phyloP scores from a whole-genome alignment of 2,797 vertebrate genomes.

The Epinephelus awoara region DNA sequence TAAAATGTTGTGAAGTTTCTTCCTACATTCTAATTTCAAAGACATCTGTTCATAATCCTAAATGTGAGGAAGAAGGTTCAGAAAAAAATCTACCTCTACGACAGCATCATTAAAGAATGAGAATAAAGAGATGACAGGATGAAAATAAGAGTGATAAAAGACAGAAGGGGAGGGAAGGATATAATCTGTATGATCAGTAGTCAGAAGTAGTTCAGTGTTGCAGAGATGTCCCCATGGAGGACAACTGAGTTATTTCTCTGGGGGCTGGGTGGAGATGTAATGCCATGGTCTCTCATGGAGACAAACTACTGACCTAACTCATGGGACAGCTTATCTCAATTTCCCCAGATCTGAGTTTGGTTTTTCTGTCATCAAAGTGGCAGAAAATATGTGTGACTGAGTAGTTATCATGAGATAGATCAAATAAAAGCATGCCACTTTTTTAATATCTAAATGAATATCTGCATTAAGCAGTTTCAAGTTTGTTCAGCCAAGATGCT shows the following conservation, averaged over 20 bases:
- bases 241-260: constrained; percentile 27
- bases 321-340: constrained; percentile 25
- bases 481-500: not conserved
- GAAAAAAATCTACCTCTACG: not conserved
- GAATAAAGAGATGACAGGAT: not conserved
- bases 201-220: constrained; percentile 15
- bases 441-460: not conserved
- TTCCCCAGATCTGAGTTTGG: constrained; percentile 27
- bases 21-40: not conserved
- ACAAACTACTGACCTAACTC: constrained; percentile 51
- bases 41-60: not conserved
- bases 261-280: constrained; percentile 65
- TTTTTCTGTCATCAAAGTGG: constrained; percentile 30
- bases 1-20: not conserved
- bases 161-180: constrained; percentile 5
- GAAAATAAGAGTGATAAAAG: constrained; percentile 9
- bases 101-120: constrained; percentile 4
- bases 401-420: not conserved
- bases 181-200: constrained; percentile 54
- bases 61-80: not conserved
- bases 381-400: not conserved
- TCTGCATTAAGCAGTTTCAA: not conserved
- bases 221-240: constrained; percentile 39
- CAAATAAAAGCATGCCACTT: not conserved
- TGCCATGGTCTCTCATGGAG: constrained; percentile 34